Base-by-base conservation (phyloP, 1,140 invertebrate species). In the Temnothorax curvispinosus region DNA sequence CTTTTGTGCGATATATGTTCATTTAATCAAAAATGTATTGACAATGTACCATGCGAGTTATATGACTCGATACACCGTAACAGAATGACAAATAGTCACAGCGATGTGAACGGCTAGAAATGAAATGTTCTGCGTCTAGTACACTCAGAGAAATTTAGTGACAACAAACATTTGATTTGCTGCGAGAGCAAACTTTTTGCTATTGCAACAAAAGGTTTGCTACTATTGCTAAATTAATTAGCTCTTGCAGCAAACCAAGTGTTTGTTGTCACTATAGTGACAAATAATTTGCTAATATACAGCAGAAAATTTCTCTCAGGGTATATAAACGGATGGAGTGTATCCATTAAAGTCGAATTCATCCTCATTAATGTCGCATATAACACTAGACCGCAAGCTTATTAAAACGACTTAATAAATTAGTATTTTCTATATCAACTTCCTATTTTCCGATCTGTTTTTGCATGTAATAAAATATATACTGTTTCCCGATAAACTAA, bases 291-390 rank as follows among this genome's bases (percentile, higher is more conserved):
- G 27, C 27, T 27, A 27, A 27, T 27, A 27, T 27, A 27, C 1
- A 27, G 27, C 27, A 27, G 1, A 27, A 27, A 27, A 27, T 27
- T 27, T 27, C 0, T 27, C 27, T 27, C 27, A 27, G 27, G 0
- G 35, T 41, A 7, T 64, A 62, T 35, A 35, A 15, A 18, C 32
- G 7, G 2, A 18, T 67, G n/a, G n/a, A 81, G 50, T 41, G 27
- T 21, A 21, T 56, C 32, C 38, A 81, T 81, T 80, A 69, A 80
- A 80, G 4, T 81, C 64, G n/a, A 81, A 71, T 81, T 71, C 21
- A 32, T 56, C 71, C 35, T 71, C 35, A 71, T 54, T 80, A 54
- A 32, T 44, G 21, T 56, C 41, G 4, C 9, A 56, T 21, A 3
- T 35, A 54, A 69, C 6, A 1, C n/a, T 65, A 54, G 41, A n/a